Percentiles rank a stretch among this genome's conserved stretches.
These are phyloP conservation scores for Xerus inauris DNA, from an alignment of 2,113 vertebrate genomes.

Conservation along the genomic window DNA sequence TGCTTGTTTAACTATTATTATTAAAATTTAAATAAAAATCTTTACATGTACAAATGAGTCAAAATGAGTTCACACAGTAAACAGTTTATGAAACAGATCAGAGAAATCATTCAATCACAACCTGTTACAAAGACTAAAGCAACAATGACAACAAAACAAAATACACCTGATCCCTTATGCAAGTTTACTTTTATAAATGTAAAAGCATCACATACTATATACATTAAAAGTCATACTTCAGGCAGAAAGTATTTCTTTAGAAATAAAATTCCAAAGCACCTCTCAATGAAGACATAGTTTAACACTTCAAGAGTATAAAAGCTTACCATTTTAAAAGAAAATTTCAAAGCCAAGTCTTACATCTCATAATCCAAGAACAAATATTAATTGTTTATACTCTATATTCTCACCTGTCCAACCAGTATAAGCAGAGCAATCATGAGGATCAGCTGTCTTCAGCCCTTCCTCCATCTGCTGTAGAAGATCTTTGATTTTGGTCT, in stretches of 20 bases:
- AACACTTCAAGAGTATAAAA: not conserved
- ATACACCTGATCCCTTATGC: not conserved
- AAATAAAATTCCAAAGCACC: conserved; percentile 34
- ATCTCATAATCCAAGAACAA: not conserved
- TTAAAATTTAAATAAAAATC: not conserved
- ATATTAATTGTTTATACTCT: not conserved
- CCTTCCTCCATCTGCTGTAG: conserved; percentile 99
- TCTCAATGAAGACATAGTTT: not conserved
- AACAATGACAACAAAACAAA: not conserved
- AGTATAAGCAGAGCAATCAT: conserved; percentile 97
- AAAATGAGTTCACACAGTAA: not conserved
- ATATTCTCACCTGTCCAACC: conserved; percentile 94
- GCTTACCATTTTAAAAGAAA: not conserved
- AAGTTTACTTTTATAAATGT: not conserved
- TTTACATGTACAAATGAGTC: not conserved
- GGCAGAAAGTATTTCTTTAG: conserved; percentile 20
- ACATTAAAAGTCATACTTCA: not conserved
- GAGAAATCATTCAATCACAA: not conserved
- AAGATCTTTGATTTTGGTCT: conserved; percentile 96
- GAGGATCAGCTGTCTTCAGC: conserved; percentile 96
- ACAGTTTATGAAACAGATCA: not conserved
- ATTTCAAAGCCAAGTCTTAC: not conserved
- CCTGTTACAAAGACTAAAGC: not conserved
- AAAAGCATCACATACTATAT: not conserved
- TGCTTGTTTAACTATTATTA: not conserved